phyloP scores from a whole-genome alignment of 2,797 vertebrate genomes.

The Monodelphis domestica region DNA sequence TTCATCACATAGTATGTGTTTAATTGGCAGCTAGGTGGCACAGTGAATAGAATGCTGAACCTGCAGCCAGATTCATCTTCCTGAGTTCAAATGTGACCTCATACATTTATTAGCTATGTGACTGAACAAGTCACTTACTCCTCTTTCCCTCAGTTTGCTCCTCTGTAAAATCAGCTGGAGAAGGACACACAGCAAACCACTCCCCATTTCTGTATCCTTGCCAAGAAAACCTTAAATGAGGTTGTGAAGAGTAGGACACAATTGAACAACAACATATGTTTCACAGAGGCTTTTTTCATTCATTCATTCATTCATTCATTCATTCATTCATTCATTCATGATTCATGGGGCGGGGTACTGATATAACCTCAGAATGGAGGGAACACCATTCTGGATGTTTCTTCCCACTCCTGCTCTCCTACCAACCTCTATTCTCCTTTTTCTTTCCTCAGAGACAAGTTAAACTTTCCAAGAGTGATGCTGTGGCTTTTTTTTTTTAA shows the following conservation, averaged over 20 bases:
- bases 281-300: background rate
- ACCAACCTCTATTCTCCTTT: background rate
- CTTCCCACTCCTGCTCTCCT: background rate
- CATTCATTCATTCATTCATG: background rate
- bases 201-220: too few species aligned
- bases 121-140: too few species aligned
- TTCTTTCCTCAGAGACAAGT: slow-evolving; percentile 57
- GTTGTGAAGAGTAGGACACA: too few species aligned
- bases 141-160: too few species aligned
- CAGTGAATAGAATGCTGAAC: too few species aligned
- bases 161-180: background rate
- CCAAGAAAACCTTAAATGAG: too few species aligned
- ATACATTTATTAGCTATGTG: too few species aligned
- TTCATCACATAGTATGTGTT: background rate
- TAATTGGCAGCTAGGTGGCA: too few species aligned
- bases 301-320: background rate
- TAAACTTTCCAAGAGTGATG: slow-evolving; percentile 64
- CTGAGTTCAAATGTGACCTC: too few species aligned
- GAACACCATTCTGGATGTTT: background rate
- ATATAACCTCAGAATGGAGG: background rate
- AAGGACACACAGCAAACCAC: rapidly evolving
- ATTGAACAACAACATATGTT: too few species aligned
- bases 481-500: slow-evolving; percentile 68
- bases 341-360: background rate
- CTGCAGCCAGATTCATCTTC: too few species aligned